Evolutionary conservation across 2,797 vertebrate genomes (phyloP), one percentile per base, ranked within the genome.

Genomic region (Acrossocheilus wenchowensis): DNA sequence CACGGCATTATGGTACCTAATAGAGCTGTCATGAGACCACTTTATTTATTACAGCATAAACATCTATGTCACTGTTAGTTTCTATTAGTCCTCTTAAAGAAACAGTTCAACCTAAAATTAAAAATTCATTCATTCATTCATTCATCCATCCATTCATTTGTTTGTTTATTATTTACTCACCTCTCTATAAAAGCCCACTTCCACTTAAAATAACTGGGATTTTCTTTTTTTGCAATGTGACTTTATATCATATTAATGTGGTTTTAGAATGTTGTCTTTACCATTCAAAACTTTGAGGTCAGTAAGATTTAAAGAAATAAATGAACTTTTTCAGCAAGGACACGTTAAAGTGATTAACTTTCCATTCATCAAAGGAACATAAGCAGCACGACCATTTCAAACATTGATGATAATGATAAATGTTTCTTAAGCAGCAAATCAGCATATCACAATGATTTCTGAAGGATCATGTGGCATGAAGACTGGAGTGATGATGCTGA

Each of bases 1-100:
- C 48, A 85, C 50, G 14, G 62, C 73, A 88, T 74, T 77, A 69
- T 54, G 34, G 9, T 64, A 72, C 41, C 88, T 78, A 64, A 82
- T 62, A 57, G 69, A 10, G 60, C 21, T 19, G 36, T 77, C 7
- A n/a, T 60, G 57, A 69, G 66, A 34, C 39, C 78, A 21, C 39
- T 72, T 72, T 89, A 9, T 45, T 48, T 26, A 77, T 62, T 69
- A 39, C 50, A 39, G n/a, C 69, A 23, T 82, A 36, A 64, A 71
- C 69, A 80, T 66, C 14, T 73, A 57, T 39, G 12, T 54, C n/a
- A 68, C 19, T 36, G 74, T 6, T 54, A 10, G 26, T 52, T 52
- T 77, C 9, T 30, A 60, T 17, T 3, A 26, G 36, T 17, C 26
- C 50, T 60, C 54, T 78, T 60, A 60, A 78, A 78, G 6, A 12